Base-by-base conservation (phyloP, 2,888 invertebrate genomes). In the Microctonus brassicae region DNA sequence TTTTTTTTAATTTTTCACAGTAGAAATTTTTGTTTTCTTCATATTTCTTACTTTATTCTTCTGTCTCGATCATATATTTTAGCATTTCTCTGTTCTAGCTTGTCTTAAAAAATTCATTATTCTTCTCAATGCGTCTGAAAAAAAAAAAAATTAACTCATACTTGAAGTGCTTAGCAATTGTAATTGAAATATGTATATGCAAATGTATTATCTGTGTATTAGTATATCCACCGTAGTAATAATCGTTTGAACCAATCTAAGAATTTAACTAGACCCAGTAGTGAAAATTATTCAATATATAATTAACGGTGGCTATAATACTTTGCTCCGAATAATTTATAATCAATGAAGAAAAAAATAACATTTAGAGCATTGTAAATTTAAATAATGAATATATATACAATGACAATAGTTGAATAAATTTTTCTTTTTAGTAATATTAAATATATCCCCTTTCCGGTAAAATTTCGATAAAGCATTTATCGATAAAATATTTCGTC, bases 111-210 rank as follows among this genome's bases (percentile, higher is more conserved):
- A n/a, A n/a, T n/a, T n/a, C n/a, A n/a, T n/a, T n/a, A n/a, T n/a
- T n/a, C n/a, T n/a, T n/a, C n/a, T n/a, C 57, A 57, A 29, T 33
- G 29, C 3, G 7, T 29, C 29, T 7, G 29, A 29, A 29, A 29
- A 36, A 67, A 60, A 42, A 47, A 65, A 57, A 57, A 65, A 47
- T 69, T 76, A 69, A 57, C 78, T 77, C 75, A 70, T 73, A 74
- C 72, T 57, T 73, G 68, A 73, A 79, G 73, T 65, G 75, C 75
- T 77, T 79, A 76, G 76, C 74, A 68, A 79, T 72, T 79, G 77
- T 75, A 73, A 73, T 64, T 63, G 52, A 58, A 60, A 36, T 60
- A 70, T 61, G 57, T 67, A 70, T 36, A 36, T 36, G 6, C 36
- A 36, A 36, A 36, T 67, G 52, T 36, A 60, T 53, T 60, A 20